A percentile compares a stretch with the other conserved stretches of the same genome.
Evolutionary conservation across 2,888 invertebrate genomes (phyloP).

Genomic region (Patella pellucida): DNA sequence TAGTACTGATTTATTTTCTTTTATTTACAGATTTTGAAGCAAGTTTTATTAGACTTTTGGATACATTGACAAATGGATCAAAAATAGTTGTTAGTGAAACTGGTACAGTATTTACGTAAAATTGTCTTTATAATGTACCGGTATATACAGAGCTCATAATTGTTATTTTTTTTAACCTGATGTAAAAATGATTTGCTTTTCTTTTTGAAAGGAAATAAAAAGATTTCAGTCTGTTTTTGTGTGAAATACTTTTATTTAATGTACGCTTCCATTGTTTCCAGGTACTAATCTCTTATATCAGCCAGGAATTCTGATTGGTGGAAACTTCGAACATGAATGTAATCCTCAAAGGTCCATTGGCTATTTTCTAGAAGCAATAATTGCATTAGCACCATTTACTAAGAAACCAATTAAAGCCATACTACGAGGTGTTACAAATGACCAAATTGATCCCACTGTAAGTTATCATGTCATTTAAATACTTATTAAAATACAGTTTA

Average conservation of each 20-base stretch:
- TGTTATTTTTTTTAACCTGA: too few relatives aligned
- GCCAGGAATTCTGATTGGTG: slow-evolving; percentile 93
- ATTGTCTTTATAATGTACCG: too few relatives aligned
- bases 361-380: slow-evolving; percentile 91
- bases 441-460: slow-evolving; percentile 73
- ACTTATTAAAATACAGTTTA: too few relatives aligned
- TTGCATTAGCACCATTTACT: slow-evolving; percentile 94
- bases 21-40: slow-evolving; percentile 84
- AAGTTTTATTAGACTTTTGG: slow-evolving; percentile 88
- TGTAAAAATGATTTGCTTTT: too few relatives aligned
- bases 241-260: background rate
- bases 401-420: slow-evolving; percentile 87
- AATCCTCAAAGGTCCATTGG: slow-evolving; percentile 81
- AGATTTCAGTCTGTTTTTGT: too few relatives aligned
- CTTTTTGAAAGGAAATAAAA: too few relatives aligned
- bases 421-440: slow-evolving; percentile 90
- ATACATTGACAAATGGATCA: slow-evolving; percentile 93
- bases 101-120: slow-evolving; percentile 59
- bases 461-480: slow-evolving; percentile 33
- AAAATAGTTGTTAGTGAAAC: slow-evolving; percentile 89
- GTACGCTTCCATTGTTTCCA: slow-evolving; percentile 40
- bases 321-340: slow-evolving; percentile 89
- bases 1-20: slow-evolving; percentile 21
- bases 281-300: slow-evolving; percentile 90
- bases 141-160: too few relatives aligned